Conservation (phyloP, 2,113 vertebrate genomes). For the Tonatia bakeri region DNA sequence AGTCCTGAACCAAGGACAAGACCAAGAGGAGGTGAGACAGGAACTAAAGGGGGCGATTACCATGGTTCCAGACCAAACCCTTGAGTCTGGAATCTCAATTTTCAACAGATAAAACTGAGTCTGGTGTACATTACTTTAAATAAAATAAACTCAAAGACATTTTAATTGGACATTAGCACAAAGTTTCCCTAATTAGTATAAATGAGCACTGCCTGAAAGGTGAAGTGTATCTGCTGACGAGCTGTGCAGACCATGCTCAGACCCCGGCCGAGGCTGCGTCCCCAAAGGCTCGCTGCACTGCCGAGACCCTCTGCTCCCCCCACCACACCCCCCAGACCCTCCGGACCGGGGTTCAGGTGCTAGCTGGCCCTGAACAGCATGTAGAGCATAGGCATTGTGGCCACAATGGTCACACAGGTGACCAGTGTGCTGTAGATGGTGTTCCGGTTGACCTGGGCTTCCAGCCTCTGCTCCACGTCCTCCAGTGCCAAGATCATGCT, state of each 20-base stretch:
- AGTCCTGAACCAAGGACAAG: background rate
- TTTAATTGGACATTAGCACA: constrained; percentile 37
- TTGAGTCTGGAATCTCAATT: background rate
- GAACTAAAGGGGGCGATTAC: background rate
- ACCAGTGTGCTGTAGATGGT: constrained; percentile 85
- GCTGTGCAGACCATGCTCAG: background rate
- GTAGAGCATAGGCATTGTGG: constrained; percentile 88
- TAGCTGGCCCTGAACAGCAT: constrained; percentile 87
- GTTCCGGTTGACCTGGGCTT: constrained; percentile 85
- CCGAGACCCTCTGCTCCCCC: background rate
- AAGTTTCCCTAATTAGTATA: background rate
- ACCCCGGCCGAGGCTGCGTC: background rate
- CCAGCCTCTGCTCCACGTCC: constrained; percentile 85
- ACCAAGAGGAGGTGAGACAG: background rate
- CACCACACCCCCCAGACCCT: background rate
- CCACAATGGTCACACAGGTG: constrained; percentile 83
- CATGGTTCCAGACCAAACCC: background rate
- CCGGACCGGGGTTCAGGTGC: background rate
- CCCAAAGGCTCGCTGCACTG: background rate
- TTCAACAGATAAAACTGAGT: constrained; percentile 25
- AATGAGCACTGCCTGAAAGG: background rate
- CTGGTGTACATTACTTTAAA: background rate
- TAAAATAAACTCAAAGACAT: constrained; percentile 43
- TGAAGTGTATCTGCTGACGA: background rate
- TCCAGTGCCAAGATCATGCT: constrained; percentile 81